phyloP scores from a whole-genome alignment of 2,797 vertebrate species.

The Pelodytes ibericus region DNA sequence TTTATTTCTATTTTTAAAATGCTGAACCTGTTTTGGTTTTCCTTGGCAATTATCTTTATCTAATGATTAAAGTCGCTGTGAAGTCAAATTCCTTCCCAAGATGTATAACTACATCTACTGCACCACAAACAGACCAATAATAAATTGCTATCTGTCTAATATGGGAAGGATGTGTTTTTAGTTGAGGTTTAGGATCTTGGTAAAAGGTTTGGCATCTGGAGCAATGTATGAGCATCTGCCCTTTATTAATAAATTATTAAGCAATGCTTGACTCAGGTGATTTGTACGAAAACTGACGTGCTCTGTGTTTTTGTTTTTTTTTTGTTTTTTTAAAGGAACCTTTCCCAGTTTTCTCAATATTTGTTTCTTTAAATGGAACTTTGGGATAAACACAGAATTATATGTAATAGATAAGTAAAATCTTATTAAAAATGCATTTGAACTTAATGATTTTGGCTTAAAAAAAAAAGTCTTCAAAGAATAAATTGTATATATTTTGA shows the following conservation, averaged over 20 bases:
- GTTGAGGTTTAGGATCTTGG: conserved; percentile 47
- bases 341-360: too few species aligned
- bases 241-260: conserved; percentile 37
- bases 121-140: conserved; percentile 40
- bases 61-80: neutral
- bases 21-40: conserved; percentile 8
- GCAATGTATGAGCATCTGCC: neutral
- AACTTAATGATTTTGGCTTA: too few species aligned
- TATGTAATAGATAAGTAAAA: neutral
- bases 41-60: conserved; percentile 13
- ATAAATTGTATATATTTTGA: too few species aligned
- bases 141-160: conserved; percentile 27
- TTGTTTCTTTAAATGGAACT: too few species aligned
- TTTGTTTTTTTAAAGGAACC: too few species aligned
- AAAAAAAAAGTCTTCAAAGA: too few species aligned
- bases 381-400: too few species aligned
- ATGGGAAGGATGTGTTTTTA: conserved; percentile 20
- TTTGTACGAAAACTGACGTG: conserved; percentile 6
- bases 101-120: conserved; percentile 2
- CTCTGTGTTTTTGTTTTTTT: too few species aligned
- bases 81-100: conserved; percentile 28
- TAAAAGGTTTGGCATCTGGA: conserved; percentile 32
- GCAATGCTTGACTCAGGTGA: conserved; percentile 16
- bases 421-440: neutral
- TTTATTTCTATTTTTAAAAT: neutral